These are phyloP conservation scores for Megaceryle maxima DNA, from an alignment of 2,113 vertebrate genomes.

Conservation along the genomic window DNA sequence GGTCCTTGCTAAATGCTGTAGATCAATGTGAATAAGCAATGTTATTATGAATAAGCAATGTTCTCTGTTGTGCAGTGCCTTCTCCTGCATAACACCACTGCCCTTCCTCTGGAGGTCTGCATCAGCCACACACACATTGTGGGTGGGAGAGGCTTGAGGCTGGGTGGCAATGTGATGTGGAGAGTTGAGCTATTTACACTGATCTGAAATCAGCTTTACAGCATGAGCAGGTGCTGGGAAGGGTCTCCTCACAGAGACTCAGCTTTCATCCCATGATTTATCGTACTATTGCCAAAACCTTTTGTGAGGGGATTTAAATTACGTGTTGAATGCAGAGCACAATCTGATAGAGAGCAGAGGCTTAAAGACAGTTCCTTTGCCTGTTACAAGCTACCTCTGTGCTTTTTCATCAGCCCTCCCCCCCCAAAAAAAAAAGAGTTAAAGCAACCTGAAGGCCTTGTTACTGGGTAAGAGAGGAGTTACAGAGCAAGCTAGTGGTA, in stretches of 20 bases:
- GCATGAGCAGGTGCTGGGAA: not conserved
- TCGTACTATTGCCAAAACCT: not conserved
- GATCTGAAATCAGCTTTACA: not conserved
- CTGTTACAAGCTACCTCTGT: not conserved
- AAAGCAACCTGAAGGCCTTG: not conserved
- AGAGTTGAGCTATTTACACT: not conserved
- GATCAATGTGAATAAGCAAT: not conserved
- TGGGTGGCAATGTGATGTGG: rapidly evolving
- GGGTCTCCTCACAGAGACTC: not conserved
- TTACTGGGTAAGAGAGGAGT: not conserved
- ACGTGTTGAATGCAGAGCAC: not conserved
- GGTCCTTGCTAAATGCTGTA: not conserved
- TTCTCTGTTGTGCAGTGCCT: not conserved
- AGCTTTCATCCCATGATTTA: not conserved
- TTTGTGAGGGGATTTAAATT: not conserved
- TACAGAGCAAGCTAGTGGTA: not conserved
- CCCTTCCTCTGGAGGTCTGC: not conserved
- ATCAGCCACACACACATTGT: not conserved
- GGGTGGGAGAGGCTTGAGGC: not conserved
- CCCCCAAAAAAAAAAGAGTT: not conserved
- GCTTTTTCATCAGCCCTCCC: not conserved
- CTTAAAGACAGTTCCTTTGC: not conserved
- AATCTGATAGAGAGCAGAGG: not conserved
- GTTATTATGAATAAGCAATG: too few relatives aligned
- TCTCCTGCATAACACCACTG: not conserved